Conservation (phyloP, 1,140 invertebrate genomes). For the Sarcophaga bullata region DNA sequence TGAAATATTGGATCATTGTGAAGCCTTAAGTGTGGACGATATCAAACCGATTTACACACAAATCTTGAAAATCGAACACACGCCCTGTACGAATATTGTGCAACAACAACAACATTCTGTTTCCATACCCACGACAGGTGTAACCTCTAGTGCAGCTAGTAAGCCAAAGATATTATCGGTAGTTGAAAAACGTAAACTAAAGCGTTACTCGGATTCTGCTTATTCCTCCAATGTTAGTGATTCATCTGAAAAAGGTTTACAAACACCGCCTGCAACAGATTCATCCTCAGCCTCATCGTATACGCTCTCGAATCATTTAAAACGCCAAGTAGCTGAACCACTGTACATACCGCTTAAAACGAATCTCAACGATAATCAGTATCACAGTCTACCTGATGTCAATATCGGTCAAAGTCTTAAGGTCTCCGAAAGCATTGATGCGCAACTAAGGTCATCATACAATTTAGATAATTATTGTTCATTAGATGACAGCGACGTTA, state of each 20-base stretch:
- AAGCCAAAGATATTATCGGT: conserved; percentile 59
- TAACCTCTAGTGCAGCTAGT: conserved; percentile 52
- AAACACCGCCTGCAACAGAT: not conserved
- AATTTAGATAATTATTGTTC: conserved; percentile 57
- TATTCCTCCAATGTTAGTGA: conserved; percentile 34
- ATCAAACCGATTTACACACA: conserved; percentile 51
- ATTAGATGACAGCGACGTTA: conserved; percentile 48
- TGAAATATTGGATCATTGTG: conserved; percentile 33
- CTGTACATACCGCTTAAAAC: conserved; percentile 48
- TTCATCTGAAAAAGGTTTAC: conserved; percentile 23
- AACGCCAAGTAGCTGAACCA: conserved; percentile 28
- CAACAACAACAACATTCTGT: not conserved
- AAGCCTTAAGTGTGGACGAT: not conserved
- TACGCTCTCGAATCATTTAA: conserved; percentile 12
- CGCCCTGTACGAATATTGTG: not conserved
- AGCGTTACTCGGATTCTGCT: conserved; percentile 43
- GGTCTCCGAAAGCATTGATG: conserved; percentile 75
- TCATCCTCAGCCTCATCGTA: conserved; percentile 18
- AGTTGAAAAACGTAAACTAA: conserved; percentile 57
- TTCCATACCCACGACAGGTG: conserved; percentile 41
- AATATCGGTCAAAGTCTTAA: conserved; percentile 73
- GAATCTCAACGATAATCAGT: conserved; percentile 70
- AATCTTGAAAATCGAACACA: conserved; percentile 54
- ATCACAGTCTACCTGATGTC: conserved; percentile 75
- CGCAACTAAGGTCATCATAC: conserved; percentile 69